Percentiles rank a stretch among this genome's conserved stretches.
phyloP scores from a whole-genome alignment of 2,113 vertebrate genomes.

The Percopsis transmontana region DNA sequence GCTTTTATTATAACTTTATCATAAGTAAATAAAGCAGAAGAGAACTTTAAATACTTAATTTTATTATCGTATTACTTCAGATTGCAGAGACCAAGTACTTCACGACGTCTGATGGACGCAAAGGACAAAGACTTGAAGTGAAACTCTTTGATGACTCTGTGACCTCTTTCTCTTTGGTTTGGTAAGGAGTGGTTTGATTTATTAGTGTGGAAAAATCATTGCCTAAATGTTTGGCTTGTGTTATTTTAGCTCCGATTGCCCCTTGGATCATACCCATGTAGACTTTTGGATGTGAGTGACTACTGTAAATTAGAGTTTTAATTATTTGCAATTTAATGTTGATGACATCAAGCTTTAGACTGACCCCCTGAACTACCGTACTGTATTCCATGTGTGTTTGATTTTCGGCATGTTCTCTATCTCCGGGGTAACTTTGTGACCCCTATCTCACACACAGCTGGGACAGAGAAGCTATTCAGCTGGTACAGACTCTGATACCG shows the following conservation, averaged over 20 bases:
- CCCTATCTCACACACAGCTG: constrained; percentile 81
- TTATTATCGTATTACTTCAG: constrained; percentile 65
- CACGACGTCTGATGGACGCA: constrained; percentile 87
- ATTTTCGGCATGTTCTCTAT: constrained; percentile 45
- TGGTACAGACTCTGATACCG: constrained; percentile 86
- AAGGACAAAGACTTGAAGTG: constrained; percentile 92
- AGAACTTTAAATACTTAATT: not conserved
- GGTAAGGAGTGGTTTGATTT: constrained; percentile 73
- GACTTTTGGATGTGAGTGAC: not conserved
- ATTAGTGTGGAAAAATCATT: not conserved
- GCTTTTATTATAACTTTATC: too few species aligned
- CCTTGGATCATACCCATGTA: not conserved
- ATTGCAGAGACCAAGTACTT: constrained; percentile 87
- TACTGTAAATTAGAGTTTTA: not conserved
- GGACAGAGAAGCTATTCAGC: constrained; percentile 90
- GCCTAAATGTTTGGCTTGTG: not conserved
- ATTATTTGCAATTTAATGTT: not conserved
- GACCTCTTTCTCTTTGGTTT: constrained; percentile 86
- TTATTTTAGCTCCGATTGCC: too few species aligned
- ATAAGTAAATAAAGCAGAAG: not conserved
- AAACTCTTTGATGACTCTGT: constrained; percentile 92
- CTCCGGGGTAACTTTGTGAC: constrained; percentile 34
- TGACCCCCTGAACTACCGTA: constrained; percentile 17
- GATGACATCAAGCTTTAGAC: constrained; percentile 27
- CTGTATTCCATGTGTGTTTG: constrained; percentile 39